phyloP scores from a whole-genome alignment of 1,140 invertebrate species.

The Zophobas morio region DNA sequence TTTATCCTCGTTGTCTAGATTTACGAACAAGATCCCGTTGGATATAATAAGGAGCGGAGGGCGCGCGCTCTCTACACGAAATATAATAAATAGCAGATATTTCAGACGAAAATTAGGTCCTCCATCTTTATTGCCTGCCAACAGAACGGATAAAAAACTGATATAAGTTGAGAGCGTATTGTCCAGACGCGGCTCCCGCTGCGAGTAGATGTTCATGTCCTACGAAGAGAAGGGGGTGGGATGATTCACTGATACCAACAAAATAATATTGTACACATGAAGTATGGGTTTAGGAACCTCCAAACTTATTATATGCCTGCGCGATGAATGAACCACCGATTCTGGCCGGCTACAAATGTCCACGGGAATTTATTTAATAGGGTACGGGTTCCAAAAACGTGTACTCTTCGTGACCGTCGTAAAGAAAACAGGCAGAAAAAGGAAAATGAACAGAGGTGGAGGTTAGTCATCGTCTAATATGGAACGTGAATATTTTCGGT shows the following conservation, averaged over 20 bases:
- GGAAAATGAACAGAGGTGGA: too few species aligned
- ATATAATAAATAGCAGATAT: conserved; percentile 60
- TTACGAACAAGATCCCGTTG: background rate
- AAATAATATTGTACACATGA: conserved; percentile 60
- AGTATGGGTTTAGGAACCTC: conserved; percentile 49
- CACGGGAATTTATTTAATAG: conserved; percentile 14
- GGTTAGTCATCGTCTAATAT: too few species aligned
- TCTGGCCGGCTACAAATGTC: background rate
- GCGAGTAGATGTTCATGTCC: conserved; percentile 55
- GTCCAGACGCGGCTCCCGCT: conserved; percentile 61
- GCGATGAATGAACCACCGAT: background rate
- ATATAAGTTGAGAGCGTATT: conserved; percentile 60
- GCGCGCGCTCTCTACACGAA: conserved; percentile 33
- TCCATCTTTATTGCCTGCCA: conserved; percentile 64
- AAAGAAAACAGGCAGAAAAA: too few species aligned
- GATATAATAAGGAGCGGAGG: conserved; percentile 10
- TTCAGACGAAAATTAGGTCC: conserved; percentile 63
- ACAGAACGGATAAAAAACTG: conserved; percentile 62
- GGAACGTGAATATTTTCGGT: too few species aligned
- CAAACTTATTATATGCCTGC: conserved; percentile 48
- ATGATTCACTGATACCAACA: conserved; percentile 60
- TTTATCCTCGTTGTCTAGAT: conserved; percentile 3
- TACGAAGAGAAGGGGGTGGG: conserved; percentile 44
- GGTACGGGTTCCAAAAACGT: background rate
- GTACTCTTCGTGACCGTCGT: background rate